These are phyloP conservation scores for Hemitrygon akajei DNA, from an alignment of 2,797 vertebrate genomes.

Conservation along the genomic window DNA sequence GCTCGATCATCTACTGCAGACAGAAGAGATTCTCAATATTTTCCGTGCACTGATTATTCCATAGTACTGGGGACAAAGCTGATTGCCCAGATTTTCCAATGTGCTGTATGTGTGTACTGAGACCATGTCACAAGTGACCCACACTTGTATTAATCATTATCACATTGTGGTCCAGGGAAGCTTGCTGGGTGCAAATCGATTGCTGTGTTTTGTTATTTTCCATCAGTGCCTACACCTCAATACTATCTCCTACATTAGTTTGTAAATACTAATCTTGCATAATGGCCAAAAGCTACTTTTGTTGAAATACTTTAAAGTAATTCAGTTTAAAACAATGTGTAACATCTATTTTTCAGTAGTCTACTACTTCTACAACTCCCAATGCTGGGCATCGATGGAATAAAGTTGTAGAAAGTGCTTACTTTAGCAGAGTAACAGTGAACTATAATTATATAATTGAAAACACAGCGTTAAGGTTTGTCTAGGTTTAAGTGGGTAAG, in stretches of 20 bases:
- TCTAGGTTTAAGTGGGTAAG: neutral
- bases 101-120: neutral
- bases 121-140: neutral
- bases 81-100: neutral
- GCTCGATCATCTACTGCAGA: neutral
- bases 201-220: too few relatives aligned
- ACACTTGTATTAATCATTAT: neutral
- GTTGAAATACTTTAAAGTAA: neutral
- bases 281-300: neutral
- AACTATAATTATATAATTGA: constrained; percentile 2
- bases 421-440: neutral
- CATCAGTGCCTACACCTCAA: too few relatives aligned
- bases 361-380: too few relatives aligned
- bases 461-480: neutral
- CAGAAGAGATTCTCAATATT: neutral
- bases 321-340: neutral
- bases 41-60: neutral
- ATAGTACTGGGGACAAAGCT: neutral
- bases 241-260: too few relatives aligned
- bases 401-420: neutral
- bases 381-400: neutral
- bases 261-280: too few relatives aligned
- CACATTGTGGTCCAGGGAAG: too few relatives aligned
- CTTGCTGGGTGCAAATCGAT: too few relatives aligned
- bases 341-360: neutral